A percentile compares a stretch with the other conserved stretches of the same genome.
phyloP scores from a whole-genome alignment of 35 echinoderm and acorn worm genomes.

The Lytechinus pictus region DNA sequence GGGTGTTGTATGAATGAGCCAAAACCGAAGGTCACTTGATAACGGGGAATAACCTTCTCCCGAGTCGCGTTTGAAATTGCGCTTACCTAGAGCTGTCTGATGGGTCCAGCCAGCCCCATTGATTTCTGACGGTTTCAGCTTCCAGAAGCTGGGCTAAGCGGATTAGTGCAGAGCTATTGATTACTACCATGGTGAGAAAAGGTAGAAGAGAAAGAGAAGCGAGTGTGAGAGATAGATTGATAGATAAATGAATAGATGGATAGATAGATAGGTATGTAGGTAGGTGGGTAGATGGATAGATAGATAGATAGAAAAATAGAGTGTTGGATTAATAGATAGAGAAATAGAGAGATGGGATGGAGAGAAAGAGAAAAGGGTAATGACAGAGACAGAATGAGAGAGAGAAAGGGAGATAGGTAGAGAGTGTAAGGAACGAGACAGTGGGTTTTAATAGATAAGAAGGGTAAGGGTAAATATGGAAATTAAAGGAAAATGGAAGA shows the following conservation, averaged over 20 bases:
- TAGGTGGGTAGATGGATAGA: neutral
- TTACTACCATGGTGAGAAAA: constrained; percentile 11
- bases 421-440: neutral
- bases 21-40: constrained; percentile 11
- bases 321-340: neutral
- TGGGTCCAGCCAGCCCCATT: constrained; percentile 31
- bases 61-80: constrained; percentile 28
- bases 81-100: constrained; percentile 29
- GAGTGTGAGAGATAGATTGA: neutral
- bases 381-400: neutral
- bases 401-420: neutral
- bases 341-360: neutral
- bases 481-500: no score
- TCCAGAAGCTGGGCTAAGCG: constrained; percentile 20
- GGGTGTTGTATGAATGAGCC: neutral
- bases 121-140: constrained; percentile 48
- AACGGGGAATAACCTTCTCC: constrained; percentile 16
- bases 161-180: constrained; percentile 36
- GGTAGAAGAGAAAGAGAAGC: neutral
- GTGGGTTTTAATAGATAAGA: no score
- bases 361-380: neutral
- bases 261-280: neutral
- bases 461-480: neutral
- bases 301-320: neutral
- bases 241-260: neutral